Evolutionary conservation across 2,797 vertebrate species (phyloP).

Genomic region (Salmo trutta): DNA sequence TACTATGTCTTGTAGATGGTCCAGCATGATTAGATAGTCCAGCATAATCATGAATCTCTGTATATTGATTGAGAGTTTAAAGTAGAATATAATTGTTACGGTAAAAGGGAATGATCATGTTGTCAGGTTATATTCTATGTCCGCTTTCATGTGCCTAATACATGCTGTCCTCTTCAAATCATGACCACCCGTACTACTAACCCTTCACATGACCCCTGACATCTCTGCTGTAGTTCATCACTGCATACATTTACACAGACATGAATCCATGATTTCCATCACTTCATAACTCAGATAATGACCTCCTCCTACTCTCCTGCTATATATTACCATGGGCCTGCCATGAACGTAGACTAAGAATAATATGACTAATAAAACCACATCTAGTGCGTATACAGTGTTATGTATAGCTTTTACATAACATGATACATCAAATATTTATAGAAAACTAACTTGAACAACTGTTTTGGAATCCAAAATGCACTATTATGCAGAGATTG

Average conservation of each 20-base stretch:
- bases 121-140: background rate
- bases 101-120: background rate
- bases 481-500: background rate
- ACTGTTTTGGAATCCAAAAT: background rate
- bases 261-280: conserved; percentile 56
- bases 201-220: conserved; percentile 31
- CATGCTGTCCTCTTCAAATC: background rate
- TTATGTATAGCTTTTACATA: background rate
- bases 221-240: conserved; percentile 33
- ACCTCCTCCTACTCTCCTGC: conserved; percentile 26
- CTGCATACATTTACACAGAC: conserved; percentile 54
- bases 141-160: background rate
- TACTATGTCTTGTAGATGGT: too few species aligned
- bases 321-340: conserved; percentile 50
- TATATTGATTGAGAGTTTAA: background rate
- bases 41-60: too few species aligned
- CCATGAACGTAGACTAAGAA: conserved; percentile 68
- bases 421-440: background rate
- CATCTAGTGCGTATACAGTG: background rate
- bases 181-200: background rate
- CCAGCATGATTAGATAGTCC: too few species aligned
- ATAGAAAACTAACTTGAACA: background rate
- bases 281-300: conserved; percentile 4
- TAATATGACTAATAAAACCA: background rate
- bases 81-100: background rate